Evolutionary conservation across 1,140 invertebrate species (phyloP), one percentile per base, ranked within the genome.

Genomic region (Euborellia annulipes): DNA sequence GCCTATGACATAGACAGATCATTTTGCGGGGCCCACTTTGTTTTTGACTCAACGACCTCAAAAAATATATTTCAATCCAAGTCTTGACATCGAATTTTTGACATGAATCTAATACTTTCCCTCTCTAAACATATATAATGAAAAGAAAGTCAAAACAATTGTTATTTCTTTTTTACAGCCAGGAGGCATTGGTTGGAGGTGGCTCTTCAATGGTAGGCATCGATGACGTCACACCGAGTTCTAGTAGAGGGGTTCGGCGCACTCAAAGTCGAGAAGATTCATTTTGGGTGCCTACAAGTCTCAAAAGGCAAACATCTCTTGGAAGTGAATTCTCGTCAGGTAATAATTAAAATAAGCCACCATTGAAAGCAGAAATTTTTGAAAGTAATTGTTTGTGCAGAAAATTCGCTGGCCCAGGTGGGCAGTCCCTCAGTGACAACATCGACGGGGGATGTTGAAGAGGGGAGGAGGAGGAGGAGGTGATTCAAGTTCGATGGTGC

Each of bases 211-310:
- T 27, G 4, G 23, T 27, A 11, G 23, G 4, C 4, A 27, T 27
- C 11, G 23, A 27, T 27, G 59, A 58, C 46, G 64, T 59, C 9
- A 64, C 62, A 50, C 58, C 59, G 19, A 60, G 65, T 45, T 56
- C 54, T 37, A 60, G 57, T 47, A 44, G 64, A 16, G 60, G 58
- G 11, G 58, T 62, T 38, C 61, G 56, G 43, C 48, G 43, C 11
- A 47, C 51, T 3, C 53, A 49, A 2, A 52, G 45, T 42, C 23
- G 23, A 4, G 56, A 48, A 3, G 63, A 63, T 32, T 65, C 66
- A 18, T 68, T 68, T 47, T 68, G 66, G 66, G 61, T 67, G 14
- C 66, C 66, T n/a, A 54, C 62, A 0, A 54, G 51, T 45, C 38
- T 54, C 2, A 38, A 57, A 9, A 45, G 51, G 11, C 51, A 55